These are phyloP conservation scores for Dufourea novaeangliae DNA, from an alignment of 1,140 invertebrate genomes.

Conservation along the genomic window DNA sequence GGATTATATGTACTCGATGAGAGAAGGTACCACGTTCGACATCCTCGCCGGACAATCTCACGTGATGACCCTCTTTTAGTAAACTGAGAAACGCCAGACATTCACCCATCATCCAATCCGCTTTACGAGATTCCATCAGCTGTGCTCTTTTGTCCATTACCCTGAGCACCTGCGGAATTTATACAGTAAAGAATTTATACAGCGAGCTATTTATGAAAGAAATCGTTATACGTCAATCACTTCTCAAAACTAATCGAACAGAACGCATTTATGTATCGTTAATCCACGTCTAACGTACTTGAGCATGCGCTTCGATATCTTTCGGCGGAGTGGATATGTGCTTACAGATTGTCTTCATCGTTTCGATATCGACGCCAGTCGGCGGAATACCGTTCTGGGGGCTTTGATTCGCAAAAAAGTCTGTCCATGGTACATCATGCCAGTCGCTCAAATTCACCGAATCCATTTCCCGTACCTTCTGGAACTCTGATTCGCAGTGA, in stretches of 20 bases:
- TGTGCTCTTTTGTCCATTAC: conserved; percentile 85
- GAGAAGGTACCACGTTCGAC: conserved; percentile 94
- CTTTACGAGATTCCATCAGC: conserved; percentile 84
- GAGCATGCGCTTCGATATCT: conserved; percentile 81
- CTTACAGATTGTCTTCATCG: conserved; percentile 78
- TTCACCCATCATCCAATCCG: conserved; percentile 94
- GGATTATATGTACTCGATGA: conserved; percentile 90
- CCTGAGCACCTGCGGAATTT: conserved; percentile 84
- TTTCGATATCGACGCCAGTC: conserved; percentile 62
- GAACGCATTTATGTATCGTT: background rate
- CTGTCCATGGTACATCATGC: conserved; percentile 93
- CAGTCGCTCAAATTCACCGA: conserved; percentile 89
- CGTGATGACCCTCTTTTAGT: conserved; percentile 84
- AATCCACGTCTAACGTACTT: background rate
- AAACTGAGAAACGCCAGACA: conserved; percentile 91
- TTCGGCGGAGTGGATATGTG: conserved; percentile 87
- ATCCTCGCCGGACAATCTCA: conserved; percentile 91
- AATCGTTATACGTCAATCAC: background rate
- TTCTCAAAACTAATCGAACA: background rate
- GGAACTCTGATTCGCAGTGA: conserved; percentile 88
- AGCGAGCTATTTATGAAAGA: background rate
- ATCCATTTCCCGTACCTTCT: conserved; percentile 86
- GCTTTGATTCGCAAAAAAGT: conserved; percentile 83
- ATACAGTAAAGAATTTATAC: no score
- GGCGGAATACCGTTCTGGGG: conserved; percentile 81